These are phyloP conservation scores for Leptocoma aspasia DNA, from an alignment of 2,113 vertebrate genomes.

Conservation along the genomic window DNA sequence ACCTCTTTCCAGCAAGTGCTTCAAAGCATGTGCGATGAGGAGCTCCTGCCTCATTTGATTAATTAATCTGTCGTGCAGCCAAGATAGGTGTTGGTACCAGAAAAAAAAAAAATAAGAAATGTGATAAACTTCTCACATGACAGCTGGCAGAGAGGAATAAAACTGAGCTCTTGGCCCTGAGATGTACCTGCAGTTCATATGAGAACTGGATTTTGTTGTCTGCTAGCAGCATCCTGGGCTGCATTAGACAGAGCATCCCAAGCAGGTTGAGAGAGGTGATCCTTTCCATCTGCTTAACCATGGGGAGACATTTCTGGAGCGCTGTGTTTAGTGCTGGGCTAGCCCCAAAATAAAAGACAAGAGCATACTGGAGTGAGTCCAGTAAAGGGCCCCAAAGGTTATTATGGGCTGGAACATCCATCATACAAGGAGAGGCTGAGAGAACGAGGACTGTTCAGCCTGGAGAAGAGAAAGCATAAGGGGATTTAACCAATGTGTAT, in stretches of 20 bases:
- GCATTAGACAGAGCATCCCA: background rate
- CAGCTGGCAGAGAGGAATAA: background rate
- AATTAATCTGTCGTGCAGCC: background rate
- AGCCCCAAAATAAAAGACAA: rapidly evolving
- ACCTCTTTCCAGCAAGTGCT: background rate
- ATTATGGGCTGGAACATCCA: background rate
- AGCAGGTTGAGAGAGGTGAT: background rate
- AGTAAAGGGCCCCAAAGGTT: background rate
- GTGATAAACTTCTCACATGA: background rate
- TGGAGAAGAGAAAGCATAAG: background rate
- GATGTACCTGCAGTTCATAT: background rate
- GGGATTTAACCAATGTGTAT: background rate
- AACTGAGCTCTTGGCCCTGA: background rate
- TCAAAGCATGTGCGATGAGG: background rate
- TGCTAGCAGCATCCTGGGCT: background rate
- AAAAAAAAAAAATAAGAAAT: background rate
- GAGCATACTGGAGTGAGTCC: background rate
- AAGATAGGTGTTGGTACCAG: background rate
- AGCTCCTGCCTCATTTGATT: background rate
- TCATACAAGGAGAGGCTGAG: background rate
- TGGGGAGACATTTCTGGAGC: background rate
- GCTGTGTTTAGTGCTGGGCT: background rate
- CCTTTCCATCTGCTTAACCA: background rate
- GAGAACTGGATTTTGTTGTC: background rate
- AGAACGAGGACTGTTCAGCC: background rate